Evolutionary conservation across 2,797 vertebrate genomes (phyloP).

Genomic region (Ctenopoma kingsleyae): DNA sequence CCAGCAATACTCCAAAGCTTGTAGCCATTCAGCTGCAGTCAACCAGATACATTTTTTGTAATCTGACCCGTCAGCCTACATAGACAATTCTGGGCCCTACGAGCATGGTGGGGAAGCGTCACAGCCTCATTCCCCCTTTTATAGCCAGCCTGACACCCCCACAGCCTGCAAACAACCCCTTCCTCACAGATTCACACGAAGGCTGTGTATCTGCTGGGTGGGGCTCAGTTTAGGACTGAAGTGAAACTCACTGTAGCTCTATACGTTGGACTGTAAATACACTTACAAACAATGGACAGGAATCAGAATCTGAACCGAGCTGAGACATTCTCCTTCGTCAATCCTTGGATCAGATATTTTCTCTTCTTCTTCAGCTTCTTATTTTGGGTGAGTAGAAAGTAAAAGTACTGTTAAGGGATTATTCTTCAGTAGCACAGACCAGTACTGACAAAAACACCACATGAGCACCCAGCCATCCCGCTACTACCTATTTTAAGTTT

Average conservation of each 20-base stretch:
- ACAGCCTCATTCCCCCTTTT: conserved; percentile 47
- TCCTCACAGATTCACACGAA: conserved; percentile 48
- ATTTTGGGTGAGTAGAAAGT: conserved; percentile 85
- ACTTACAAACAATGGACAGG: conserved; percentile 75
- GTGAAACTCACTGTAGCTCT: conserved; percentile 10
- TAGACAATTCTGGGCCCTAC: conserved; percentile 68
- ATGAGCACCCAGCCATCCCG: conserved; percentile 19
- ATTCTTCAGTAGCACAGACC: not conserved
- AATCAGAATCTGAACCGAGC: conserved; percentile 75
- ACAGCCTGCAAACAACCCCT: conserved; percentile 10
- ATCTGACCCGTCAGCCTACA: conserved; percentile 63
- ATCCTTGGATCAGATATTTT: conserved; percentile 86
- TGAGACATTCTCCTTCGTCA: conserved; percentile 84
- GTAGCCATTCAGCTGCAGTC: conserved; percentile 64
- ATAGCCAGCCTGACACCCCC: conserved; percentile 30
- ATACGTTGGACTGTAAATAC: conserved; percentile 6
- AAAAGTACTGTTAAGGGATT: not conserved
- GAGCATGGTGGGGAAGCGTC: conserved; percentile 40
- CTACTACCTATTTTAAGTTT: conserved; percentile 54
- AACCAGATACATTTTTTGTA: conserved; percentile 72
- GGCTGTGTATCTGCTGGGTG: conserved; percentile 35
- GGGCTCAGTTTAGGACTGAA: conserved; percentile 37
- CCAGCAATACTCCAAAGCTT: conserved; percentile 46
- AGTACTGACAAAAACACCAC: conserved; percentile 10
- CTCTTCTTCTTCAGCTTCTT: conserved; percentile 89